Evolutionary conservation across 2,113 vertebrate species (phyloP).

Genomic region (Anguilla rostrata): DNA sequence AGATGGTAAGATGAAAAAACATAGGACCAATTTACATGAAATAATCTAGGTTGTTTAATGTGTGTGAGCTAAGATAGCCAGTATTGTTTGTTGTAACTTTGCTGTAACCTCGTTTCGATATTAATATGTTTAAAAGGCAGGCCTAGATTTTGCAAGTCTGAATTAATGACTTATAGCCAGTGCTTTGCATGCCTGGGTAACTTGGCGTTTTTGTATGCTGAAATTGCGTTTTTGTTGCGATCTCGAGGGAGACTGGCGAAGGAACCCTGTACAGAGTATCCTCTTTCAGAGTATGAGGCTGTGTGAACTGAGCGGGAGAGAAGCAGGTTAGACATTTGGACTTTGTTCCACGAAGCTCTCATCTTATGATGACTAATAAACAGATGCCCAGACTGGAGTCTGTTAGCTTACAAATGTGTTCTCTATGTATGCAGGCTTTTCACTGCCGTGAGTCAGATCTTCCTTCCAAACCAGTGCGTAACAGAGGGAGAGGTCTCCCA

Average conservation of each 20-base stretch:
- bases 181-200: too few relatives aligned
- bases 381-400: background rate
- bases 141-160: too few relatives aligned
- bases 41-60: too few relatives aligned
- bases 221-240: too few relatives aligned
- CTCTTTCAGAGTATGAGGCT: background rate
- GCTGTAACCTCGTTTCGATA: too few relatives aligned
- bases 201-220: too few relatives aligned
- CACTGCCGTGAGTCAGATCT: background rate
- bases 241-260: background rate
- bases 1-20: too few relatives aligned
- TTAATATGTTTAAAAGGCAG: too few relatives aligned
- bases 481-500: background rate
- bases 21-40: too few relatives aligned
- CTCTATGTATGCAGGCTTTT: background rate
- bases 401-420: background rate
- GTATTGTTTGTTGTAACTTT: too few relatives aligned
- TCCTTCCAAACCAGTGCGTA: background rate
- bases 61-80: too few relatives aligned
- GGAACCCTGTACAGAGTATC: background rate
- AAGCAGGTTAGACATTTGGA: conserved; percentile 8
- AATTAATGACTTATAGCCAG: too few relatives aligned
- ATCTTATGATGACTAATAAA: conserved; percentile 1
- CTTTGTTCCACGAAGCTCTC: background rate
- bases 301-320: background rate